Evolutionary conservation across 2,113 vertebrate genomes (phyloP), one percentile per base, ranked within the genome.

Genomic region (Rissa tridactyla): DNA sequence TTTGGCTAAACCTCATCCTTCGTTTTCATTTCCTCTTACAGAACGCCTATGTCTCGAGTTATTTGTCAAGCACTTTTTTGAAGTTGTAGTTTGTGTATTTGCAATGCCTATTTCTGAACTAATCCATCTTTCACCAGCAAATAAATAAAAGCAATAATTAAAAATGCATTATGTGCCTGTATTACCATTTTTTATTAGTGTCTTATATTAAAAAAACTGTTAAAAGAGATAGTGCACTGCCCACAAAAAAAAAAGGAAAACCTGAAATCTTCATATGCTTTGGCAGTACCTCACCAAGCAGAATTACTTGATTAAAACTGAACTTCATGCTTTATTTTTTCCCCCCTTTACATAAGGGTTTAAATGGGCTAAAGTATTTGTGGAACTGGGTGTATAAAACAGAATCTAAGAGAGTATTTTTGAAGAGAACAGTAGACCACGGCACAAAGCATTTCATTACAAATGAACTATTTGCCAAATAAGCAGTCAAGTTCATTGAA

Each of bases 51-150:
- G 75, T 51, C 88, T 92, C 12, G 23, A 82, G 70, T 76, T 94
- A 91, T 77, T 96, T 90, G 82, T 61, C 66, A 93, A 90, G 42
- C 2, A 13, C 34, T 49, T 76, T 25, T 76, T 65, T 55, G 32
- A 82, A 84, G 46, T 25, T 47, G 76, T 80, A 80, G 54, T 77
- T 68, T 61, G 40, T 77, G 70, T 78, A 72, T 60, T 86, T 93
- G 90, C 88, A 88, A 73, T 69, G 66, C 36, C 82, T 82, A 65
- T 90, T 95, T 82, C 91, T 82, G 79, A 90, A 79, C 47, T n/a
- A 89, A 89, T 68, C 65, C 66, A 78, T 91, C 87, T 61, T 82
- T 68, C 77, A 89, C n/a, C 15, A 64, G 44, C 44, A 91, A 86
- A 85, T 85, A 85, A 87, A 88, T 46, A 52, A 78, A 72, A 52